Base-by-base conservation (phyloP, 2,888 invertebrate species). In the Lithophane ornitopus region DNA sequence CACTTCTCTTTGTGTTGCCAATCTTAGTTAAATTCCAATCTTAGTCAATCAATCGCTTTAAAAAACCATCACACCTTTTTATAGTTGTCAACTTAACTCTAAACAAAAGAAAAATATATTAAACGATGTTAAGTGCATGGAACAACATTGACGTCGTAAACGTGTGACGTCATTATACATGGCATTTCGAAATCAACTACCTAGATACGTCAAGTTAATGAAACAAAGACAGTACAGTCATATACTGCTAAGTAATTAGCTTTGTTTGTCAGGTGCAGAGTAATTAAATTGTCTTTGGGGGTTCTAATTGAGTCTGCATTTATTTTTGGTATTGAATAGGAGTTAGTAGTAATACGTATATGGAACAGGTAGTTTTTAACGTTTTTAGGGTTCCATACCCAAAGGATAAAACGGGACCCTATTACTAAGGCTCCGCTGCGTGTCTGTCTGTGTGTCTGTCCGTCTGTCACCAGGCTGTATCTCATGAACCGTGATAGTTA, bases 231-330 rank as follows among this genome's bases (percentile, higher is more conserved):
- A 70, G 14, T 39, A 14, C 19, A 26, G 22, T 14, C 46, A 26
- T 39, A 19, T 39, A 9, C 26, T 26, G 26, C 19, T 69, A 39
- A 49, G 70, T 70, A 68, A 68, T 49, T 49, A 46, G 14, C 46
- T 68, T 9, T 14, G 9, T 26, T 34, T 26, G 9, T 46, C n/a
- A 70, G 34, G 14, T 46, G 67, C 3, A 26, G 34, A 9, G 14
- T 46, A 46, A 46, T 67, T 46, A 34, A 34, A 34, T 19, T 67
- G 46, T 39, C 8, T 34, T n/a, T n/a, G 8, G 16, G 16, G 6
- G 11, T 4, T 8, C 11, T 67, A 34, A 6, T 34, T 34, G 6
- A 34, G 9, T 34, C 19, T n/a, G 34, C 19, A n/a, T n/a, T 66
- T 14, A 19, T 39, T 16, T 16, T 9, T 58, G 4, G 19, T 19